Evolutionary conservation across 2,113 vertebrate genomes (phyloP).

Genomic region (Myrmecobius fasciatus): DNA sequence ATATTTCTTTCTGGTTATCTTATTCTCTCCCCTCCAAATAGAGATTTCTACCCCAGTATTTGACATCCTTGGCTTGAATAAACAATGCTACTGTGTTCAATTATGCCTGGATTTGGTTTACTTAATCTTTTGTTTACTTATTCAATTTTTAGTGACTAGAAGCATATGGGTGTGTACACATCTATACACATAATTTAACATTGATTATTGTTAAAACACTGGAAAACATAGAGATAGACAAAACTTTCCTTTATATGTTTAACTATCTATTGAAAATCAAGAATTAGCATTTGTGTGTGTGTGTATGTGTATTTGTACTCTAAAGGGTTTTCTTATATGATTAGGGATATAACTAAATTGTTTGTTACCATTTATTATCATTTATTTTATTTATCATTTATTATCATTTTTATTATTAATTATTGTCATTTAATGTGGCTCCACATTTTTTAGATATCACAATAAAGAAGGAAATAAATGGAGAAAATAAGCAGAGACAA

Average conservation of each 20-base stretch:
- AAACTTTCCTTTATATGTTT: neutral
- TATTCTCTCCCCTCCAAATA: neutral
- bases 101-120: neutral
- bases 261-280: neutral
- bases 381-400: too few relatives aligned
- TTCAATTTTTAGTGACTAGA: neutral
- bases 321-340: neutral
- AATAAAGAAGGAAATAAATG: too few relatives aligned
- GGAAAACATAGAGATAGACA: too few relatives aligned
- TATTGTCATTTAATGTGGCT: neutral
- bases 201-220: neutral
- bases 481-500: neutral
- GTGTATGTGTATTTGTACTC: neutral
- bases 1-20: neutral
- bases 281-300: neutral
- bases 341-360: neutral
- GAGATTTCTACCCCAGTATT: neutral
- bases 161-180: neutral
- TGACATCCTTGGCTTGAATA: neutral
- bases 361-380: too few relatives aligned
- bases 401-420: too few relatives aligned
- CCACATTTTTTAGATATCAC: neutral
- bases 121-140: neutral
- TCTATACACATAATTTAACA: neutral
- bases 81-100: neutral